Base-by-base conservation (phyloP, 2,797 vertebrate genomes). In the Sciurus carolinensis region DNA sequence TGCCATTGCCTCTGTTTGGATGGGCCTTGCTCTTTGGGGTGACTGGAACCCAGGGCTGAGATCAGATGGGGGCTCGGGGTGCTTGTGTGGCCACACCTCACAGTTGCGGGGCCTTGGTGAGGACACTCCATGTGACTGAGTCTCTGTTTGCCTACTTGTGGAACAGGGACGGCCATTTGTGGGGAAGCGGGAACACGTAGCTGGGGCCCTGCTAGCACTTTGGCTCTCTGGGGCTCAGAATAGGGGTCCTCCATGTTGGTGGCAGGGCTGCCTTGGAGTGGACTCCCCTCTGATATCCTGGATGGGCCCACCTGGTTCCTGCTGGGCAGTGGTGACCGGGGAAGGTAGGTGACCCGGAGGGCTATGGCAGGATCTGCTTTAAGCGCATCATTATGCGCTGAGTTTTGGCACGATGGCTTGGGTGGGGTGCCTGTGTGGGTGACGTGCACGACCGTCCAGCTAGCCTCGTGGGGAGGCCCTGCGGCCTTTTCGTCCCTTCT, bases 11-110 rank as follows among this genome's bases (percentile, higher is more conserved):
- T 59, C 28, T 75, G 62, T 94, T 4, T 73, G 91, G 97, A 79
- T 76, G 50, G 89, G 96, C 93, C 97, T 0, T 13, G 24, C 10
- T 39, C 93, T 47, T 80, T 73, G 97, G 91, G 91, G 57, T 57
- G 85, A 67, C 93, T 94, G 8, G 54, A 30, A 6, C 10, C 1
- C 2, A 66, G 11, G 54, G 33, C 52, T 47, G 15, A 47, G 57
- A 57, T 26, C 30, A 66, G 44, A 42, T 0, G 17, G 36, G 36
- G 83, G 10, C 24, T 66, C 54, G 8, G 39, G 4, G 8, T 50
- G 5, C 30, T n/a, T 3, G 5, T 0, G 28, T 47, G 42, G 22
- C 24, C 47, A 1, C 0, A 9, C 8, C 15, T 62, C 18, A 1
- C 20, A 17, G 26, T 22, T 4, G 15, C 33, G 39, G 71, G 57